Evolutionary conservation across 2,888 invertebrate species (phyloP).

Genomic region (Drosophila demipolita): DNA sequence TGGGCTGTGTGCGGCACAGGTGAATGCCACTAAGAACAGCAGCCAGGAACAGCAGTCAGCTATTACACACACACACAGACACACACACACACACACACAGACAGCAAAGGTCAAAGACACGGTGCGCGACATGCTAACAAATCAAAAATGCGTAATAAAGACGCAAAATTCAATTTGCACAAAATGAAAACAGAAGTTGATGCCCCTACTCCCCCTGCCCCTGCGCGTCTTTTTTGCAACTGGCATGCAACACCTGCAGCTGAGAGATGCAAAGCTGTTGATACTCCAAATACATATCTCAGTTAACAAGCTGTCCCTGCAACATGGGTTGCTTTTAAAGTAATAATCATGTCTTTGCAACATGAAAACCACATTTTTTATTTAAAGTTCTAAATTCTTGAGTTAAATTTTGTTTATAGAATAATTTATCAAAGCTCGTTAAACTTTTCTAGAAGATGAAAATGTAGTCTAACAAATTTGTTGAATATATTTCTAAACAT

Average conservation of each 20-base stretch:
- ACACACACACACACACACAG: not conserved
- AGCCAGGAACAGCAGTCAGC: conserved; percentile 42
- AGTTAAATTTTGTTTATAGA: not conserved
- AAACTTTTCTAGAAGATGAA: not conserved
- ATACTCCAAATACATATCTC: conserved; percentile 48
- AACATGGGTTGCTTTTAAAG: conserved; percentile 1
- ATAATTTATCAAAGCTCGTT: not conserved
- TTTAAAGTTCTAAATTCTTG: not conserved
- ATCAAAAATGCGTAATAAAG: conserved; percentile 80
- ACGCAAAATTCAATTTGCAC: conserved; percentile 69
- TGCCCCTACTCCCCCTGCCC: conserved; percentile 45
- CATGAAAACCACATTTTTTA: not conserved
- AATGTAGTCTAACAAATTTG: not conserved
- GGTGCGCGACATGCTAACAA: conserved; percentile 55
- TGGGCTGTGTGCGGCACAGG: conserved; percentile 65
- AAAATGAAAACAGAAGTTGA: conserved; percentile 43
- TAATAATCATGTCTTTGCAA: not conserved
- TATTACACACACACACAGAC: conserved; percentile 46
- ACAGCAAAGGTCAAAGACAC: conserved; percentile 72
- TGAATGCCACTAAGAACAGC: conserved; percentile 73
- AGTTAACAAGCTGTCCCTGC: conserved; percentile 46
- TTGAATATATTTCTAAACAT: not conserved
- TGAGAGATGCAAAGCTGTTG: conserved; percentile 57
- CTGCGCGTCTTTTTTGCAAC: conserved; percentile 12
- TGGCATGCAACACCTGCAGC: conserved; percentile 76